These are phyloP conservation scores for Drosophila nigricruria DNA, from an alignment of 2,888 invertebrate genomes.

Conservation along the genomic window DNA sequence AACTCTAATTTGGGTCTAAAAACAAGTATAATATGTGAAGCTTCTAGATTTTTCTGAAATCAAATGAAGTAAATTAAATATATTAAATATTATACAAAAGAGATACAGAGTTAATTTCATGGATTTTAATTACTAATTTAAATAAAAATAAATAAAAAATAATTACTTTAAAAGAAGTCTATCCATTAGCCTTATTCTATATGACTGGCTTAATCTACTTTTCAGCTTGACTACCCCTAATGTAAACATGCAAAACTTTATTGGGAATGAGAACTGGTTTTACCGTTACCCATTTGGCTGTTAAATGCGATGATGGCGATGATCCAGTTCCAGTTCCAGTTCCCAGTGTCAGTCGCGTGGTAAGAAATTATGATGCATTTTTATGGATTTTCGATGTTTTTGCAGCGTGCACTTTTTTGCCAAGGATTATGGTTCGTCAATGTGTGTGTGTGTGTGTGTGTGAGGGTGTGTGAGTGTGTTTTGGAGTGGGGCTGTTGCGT, in stretches of 20 bases:
- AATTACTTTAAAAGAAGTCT: too few species aligned
- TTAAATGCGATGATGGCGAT: conserved; percentile 49
- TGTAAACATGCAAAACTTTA: not conserved
- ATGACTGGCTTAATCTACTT: not conserved
- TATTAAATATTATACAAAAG: too few species aligned
- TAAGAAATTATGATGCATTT: conserved; percentile 85
- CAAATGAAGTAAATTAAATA: too few species aligned
- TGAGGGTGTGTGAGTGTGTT: conserved; percentile 36
- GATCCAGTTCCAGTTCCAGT: conserved; percentile 60
- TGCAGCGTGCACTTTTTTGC: conserved; percentile 65
- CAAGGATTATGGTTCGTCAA: conserved; percentile 70
- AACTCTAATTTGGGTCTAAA: too few species aligned
- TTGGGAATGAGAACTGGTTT: conserved; percentile 8
- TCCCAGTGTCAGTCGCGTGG: conserved; percentile 47
- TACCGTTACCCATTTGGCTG: conserved; percentile 26
- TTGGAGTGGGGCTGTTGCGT: conserved; percentile 24
- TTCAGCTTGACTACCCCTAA: conserved; percentile 43
- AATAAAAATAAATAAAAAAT: too few species aligned
- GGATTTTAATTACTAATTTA: too few species aligned
- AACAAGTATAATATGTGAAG: too few species aligned
- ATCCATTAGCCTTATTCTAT: not conserved
- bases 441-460: conserved; percentile 38
- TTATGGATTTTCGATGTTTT: conserved; percentile 85
- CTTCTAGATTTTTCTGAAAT: too few species aligned
- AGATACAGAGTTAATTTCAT: too few species aligned